Base-by-base conservation (phyloP, 2,888 invertebrate genomes). In the Acleris sparsana region DNA sequence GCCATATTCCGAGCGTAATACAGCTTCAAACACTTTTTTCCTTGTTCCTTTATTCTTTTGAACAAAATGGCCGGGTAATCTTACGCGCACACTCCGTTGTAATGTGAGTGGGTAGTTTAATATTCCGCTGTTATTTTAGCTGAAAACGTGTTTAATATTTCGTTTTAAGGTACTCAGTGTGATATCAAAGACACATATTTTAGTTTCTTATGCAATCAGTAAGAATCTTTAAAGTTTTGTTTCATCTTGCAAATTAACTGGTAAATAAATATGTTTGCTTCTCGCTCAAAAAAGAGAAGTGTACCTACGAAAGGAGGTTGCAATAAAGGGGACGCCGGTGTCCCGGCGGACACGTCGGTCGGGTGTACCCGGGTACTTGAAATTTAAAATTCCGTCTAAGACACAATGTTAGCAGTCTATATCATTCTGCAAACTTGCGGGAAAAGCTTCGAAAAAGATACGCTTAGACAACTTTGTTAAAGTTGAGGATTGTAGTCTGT, bases 1-100 rank as follows among this genome's bases (percentile, higher is more conserved):
- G 29, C 43, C 39, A 51, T 60, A 44, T 56, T 65, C 49, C 59
- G 22, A 56, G 60, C 65, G 60, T 55, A 55, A 56, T 51, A 56
- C 60, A 55, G 55, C 44, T 58, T 59, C 55, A 55, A 55, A 43
- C 49, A 48, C 53, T 55, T 29, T 20, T 33, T 55, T 64, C 59
- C 49, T 55, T 65, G 43, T 51, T n/a, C 64, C 64, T 49, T 51
- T 60, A 60, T 55, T 55, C 53, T 60, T 61, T 49, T 65, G 55
- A 20, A 51, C 44, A 52, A 65, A 61, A 65, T 61, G 55, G 60
- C 43, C 44, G 60, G 60, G 60, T 65, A 61, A 61, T 65, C 51
- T 56, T 61, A 51, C 39, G 39, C 39, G 39, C 4, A 39, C 60
- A 51, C 48, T 17, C 49, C 33, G 60, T 65, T 17, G 55, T 59